Percentiles rank a stretch among this genome's conserved stretches.
These are phyloP conservation scores for Geophilus truncorum DNA, from an alignment of 2,888 invertebrate genomes.

Conservation along the genomic window DNA sequence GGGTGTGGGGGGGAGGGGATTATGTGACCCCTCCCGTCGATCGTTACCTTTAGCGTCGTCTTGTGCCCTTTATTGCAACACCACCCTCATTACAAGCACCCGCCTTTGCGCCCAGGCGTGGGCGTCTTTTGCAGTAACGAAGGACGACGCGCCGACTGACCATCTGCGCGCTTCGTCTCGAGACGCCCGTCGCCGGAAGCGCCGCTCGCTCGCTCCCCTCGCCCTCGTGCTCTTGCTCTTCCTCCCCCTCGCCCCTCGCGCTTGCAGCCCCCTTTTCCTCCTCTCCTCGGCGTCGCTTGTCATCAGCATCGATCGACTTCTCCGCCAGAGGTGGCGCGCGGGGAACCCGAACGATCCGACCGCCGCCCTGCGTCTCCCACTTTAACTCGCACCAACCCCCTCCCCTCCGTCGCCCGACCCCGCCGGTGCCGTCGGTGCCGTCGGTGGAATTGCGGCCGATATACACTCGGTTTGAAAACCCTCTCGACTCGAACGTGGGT, in stretches of 20 bases:
- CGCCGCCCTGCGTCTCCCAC: neutral
- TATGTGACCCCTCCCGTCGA: neutral
- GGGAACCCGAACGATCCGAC: neutral
- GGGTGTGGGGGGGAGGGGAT: neutral
- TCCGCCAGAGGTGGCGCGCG: neutral
- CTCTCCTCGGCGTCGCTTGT: neutral
- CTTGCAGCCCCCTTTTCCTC: too few relatives aligned
- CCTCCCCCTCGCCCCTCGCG: too few relatives aligned
- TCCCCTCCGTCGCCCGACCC: neutral
- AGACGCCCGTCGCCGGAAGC: neutral
- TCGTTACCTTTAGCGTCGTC: neutral
- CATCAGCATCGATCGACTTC: neutral
- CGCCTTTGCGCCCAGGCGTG: neutral
- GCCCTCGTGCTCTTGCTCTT: too few relatives aligned
- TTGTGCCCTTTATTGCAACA: too few relatives aligned
- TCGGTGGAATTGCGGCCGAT: neutral
- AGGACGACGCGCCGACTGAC: neutral
- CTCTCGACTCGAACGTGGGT: neutral
- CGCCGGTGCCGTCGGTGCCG: neutral
- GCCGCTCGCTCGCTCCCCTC: neutral
- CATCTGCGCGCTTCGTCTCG: constrained; percentile 1
- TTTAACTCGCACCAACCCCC: too few relatives aligned
- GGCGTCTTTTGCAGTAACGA: neutral
- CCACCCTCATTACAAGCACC: neutral
- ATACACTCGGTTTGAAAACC: neutral